Conservation (phyloP, 2,113 vertebrate genomes). For the Patagioenas fasciata region DNA sequence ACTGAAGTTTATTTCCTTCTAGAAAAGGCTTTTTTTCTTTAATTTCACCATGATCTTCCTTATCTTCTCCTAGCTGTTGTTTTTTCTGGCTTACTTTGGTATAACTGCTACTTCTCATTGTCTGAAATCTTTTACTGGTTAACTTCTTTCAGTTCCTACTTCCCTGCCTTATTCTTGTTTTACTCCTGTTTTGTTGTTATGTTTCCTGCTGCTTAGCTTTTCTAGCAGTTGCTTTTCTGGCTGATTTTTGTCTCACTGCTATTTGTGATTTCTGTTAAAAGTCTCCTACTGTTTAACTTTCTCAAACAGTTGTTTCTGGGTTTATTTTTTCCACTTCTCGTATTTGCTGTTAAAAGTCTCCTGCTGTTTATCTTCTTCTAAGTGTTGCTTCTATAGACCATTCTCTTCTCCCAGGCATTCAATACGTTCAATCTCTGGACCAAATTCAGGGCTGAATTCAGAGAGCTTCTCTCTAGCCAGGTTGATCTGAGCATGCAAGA, state of each 20-base stretch:
- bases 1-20: background rate
- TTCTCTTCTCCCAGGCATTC: background rate
- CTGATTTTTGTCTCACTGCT: slow-evolving; percentile 15
- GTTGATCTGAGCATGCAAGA: background rate
- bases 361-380: slow-evolving; percentile 17
- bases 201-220: slow-evolving; percentile 38
- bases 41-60: slow-evolving; percentile 41
- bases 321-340: slow-evolving; percentile 1
- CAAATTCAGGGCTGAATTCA: background rate
- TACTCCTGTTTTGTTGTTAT: slow-evolving; percentile 14
- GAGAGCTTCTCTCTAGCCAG: background rate
- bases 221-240: slow-evolving; percentile 28
- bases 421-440: background rate
- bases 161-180: slow-evolving; percentile 33
- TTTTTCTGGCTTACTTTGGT: slow-evolving; percentile 25
- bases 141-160: slow-evolving; percentile 8
- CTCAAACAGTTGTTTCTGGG: background rate
- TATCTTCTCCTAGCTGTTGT: slow-evolving; percentile 21
- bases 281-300: slow-evolving; percentile 50
- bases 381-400: background rate
- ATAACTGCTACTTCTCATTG: slow-evolving; percentile 8
- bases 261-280: slow-evolving; percentile 45
- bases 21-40: slow-evolving; percentile 35
- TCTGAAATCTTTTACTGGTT: slow-evolving; percentile 23
- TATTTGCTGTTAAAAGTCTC: slow-evolving; percentile 25